Evolutionary conservation across 2,888 invertebrate species (phyloP).

Genomic region (Sturmia bella): DNA sequence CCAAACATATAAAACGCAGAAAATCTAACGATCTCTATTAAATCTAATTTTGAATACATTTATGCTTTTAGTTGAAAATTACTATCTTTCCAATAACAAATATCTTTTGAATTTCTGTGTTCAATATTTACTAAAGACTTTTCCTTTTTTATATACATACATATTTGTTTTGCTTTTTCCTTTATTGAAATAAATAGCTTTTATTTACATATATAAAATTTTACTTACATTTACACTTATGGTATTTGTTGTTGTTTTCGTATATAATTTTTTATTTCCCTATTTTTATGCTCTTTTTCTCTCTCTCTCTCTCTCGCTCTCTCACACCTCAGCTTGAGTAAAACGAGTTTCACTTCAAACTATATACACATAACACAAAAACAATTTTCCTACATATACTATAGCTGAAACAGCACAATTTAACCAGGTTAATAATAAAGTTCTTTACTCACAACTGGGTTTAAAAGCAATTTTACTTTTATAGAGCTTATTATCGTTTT

Average conservation of each 20-base stretch:
- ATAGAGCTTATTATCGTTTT: constrained; percentile 34
- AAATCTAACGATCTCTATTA: too few species aligned
- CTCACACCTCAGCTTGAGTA: not conserved
- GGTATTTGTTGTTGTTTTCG: constrained; percentile 14
- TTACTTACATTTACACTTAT: constrained; percentile 41
- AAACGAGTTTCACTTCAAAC: not conserved
- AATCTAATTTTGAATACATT: too few species aligned
- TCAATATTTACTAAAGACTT: not conserved
- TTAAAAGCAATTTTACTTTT: too few species aligned
- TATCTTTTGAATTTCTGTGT: not conserved
- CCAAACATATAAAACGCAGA: too few species aligned
- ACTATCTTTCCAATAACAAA: too few species aligned
- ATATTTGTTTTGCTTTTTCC: not conserved
- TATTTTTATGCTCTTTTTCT: not conserved
- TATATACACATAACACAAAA: not conserved
- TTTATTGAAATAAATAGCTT: constrained; percentile 2
- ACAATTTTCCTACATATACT: constrained; percentile 39
- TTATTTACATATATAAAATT: constrained; percentile 1
- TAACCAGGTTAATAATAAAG: constrained; percentile 68
- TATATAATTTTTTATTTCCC: not conserved
- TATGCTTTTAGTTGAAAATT: too few species aligned
- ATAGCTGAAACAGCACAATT: constrained; percentile 64
- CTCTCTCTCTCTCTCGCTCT: not conserved
- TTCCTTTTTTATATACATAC: not conserved
- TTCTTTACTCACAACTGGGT: constrained; percentile 30